These are phyloP conservation scores for Cactoblastis cactorum DNA, from an alignment of 2,888 invertebrate species.

Conservation along the genomic window DNA sequence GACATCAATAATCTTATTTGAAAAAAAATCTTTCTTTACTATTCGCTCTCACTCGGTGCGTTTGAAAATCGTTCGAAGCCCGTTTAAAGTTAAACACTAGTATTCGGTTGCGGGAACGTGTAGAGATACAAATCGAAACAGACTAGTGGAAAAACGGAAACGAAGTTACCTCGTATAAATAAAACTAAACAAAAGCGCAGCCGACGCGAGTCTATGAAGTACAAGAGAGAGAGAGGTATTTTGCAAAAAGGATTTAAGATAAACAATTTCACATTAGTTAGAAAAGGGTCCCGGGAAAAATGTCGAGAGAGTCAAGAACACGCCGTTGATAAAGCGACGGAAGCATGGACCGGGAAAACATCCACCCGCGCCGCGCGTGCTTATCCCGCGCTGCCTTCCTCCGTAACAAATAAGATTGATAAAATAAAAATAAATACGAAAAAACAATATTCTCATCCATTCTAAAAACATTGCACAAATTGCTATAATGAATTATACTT, in stretches of 20 bases:
- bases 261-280: slow-evolving; percentile 47
- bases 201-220: slow-evolving; percentile 30
- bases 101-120: slow-evolving; percentile 30
- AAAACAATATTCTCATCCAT: slow-evolving; percentile 5
- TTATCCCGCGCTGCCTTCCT: slow-evolving; percentile 16
- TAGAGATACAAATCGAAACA: slow-evolving; percentile 39
- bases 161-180: slow-evolving; percentile 43
- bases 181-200: slow-evolving; percentile 40
- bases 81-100: slow-evolving; percentile 27
- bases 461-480: too few species aligned
- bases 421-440: slow-evolving; percentile 43
- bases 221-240: slow-evolving; percentile 27
- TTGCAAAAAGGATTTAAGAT: slow-evolving; percentile 35
- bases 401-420: slow-evolving; percentile 37
- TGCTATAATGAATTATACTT: too few species aligned
- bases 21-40: slow-evolving; percentile 9
- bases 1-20: background rate
- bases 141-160: slow-evolving; percentile 37
- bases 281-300: slow-evolving; percentile 38
- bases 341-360: slow-evolving; percentile 41
- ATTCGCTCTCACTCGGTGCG: slow-evolving; percentile 1
- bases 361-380: slow-evolving; percentile 27
- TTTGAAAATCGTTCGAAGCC: slow-evolving; percentile 21
- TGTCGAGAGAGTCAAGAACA: slow-evolving; percentile 39
- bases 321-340: slow-evolving; percentile 38